Evolutionary conservation across 2,888 invertebrate species (phyloP), one percentile per base, ranked within the genome.

Genomic region (Nephrocerus scutellatus): DNA sequence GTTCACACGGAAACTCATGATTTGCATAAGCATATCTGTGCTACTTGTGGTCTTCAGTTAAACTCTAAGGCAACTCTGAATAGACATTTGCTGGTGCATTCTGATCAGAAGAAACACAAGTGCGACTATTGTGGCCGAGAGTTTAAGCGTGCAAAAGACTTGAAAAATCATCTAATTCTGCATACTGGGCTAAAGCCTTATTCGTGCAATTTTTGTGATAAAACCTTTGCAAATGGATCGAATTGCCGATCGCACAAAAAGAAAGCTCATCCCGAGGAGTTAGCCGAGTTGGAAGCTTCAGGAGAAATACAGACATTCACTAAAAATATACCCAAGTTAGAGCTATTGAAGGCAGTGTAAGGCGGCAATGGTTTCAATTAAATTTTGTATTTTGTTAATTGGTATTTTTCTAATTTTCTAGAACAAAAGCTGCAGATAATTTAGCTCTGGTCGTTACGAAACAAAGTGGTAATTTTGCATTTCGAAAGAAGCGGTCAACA

Each of bases 231-330:
- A 26, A 68, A 68, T 36, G 68, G 69, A 7, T 65, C 68, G 9
- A 69, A 69, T 43, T 68, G 67, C 38, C 61, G 69, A 6, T 66
- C 60, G 36, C 68, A 69, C 45, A 68, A 68, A 30, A 68, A 68
- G 43, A 68, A 64, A 37, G 44, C 63, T 0, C 68, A 69, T 57
- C 68, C 68, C 1, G 53, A 53, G 5, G 68, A 68, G 39, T 48
- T 69, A 37, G 69, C 68, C 0, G 61, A 64, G 0, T 54, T 64
- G 48, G 68, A 69, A 41, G 68, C 69, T 3, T 56, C 66, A 0
- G 59, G 56, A 10, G 66, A 63, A 3, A 60, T 47, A 26, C 59
- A 55, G 34, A 50, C 51, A n/a, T 56, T 60, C 33, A 59, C 60
- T 6, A 56, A 60, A n/a, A 66, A 67, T 41, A 67, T 68, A 47